Conservation (phyloP, 2,888 invertebrate species). For the Agrochola litura region DNA sequence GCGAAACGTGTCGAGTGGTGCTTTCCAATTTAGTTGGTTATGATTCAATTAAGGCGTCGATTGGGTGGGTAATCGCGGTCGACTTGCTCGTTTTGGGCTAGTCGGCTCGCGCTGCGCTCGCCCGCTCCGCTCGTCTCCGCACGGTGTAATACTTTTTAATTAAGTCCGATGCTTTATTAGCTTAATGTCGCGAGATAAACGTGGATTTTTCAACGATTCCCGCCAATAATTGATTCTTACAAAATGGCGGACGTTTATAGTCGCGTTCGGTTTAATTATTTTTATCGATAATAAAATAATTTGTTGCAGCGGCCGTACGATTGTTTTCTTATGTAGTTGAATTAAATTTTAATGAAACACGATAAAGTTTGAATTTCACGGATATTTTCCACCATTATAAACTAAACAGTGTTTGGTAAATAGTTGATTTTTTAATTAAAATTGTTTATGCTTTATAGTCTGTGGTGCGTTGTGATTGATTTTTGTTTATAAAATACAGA, state of each 20-base stretch:
- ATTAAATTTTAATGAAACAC: constrained; percentile 84
- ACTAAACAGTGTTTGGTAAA: constrained; percentile 89
- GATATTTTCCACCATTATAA: constrained; percentile 87
- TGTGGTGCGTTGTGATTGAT: constrained; percentile 77
- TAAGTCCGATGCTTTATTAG: constrained; percentile 91
- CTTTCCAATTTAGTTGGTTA: constrained; percentile 84
- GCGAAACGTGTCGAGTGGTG: constrained; percentile 71
- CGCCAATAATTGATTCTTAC: constrained; percentile 76
- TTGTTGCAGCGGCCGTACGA: constrained; percentile 67
- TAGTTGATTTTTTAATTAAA: constrained; percentile 89
- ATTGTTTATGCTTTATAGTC: constrained; percentile 78
- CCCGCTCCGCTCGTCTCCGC: constrained; percentile 69
- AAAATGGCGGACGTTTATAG: constrained; percentile 73
- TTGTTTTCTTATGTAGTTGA: constrained; percentile 74
- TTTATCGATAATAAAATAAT: constrained; percentile 81
- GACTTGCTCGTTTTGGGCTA: constrained; percentile 80
- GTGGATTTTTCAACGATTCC: constrained; percentile 77
- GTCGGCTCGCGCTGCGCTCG: constrained; percentile 73
- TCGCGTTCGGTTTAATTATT: constrained; percentile 73
- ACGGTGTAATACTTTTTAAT: constrained; percentile 86
- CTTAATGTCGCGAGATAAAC: constrained; percentile 85
- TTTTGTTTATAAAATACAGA: constrained; percentile 77
- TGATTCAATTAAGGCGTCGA: constrained; percentile 87
- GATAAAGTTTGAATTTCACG: constrained; percentile 88
- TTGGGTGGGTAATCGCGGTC: constrained; percentile 79